phyloP scores from a whole-genome alignment of 2,888 invertebrate species.

The Mythimna pallens region DNA sequence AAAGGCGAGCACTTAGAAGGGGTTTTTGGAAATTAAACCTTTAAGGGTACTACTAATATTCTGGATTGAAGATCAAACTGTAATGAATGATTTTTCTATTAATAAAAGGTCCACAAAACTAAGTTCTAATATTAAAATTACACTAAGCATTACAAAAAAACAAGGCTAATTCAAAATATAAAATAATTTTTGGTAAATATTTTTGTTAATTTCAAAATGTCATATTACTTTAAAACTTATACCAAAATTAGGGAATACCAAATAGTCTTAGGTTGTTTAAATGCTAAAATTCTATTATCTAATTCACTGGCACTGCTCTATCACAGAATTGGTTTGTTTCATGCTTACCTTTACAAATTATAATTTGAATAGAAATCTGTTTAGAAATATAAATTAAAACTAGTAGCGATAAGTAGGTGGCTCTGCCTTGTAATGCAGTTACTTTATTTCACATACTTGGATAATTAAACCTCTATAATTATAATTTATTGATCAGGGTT shows the following conservation, averaged over 20 bases:
- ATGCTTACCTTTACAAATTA: constrained; percentile 37
- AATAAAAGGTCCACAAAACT: constrained; percentile 37
- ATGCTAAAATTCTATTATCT: constrained; percentile 63
- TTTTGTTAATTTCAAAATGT: constrained; percentile 59
- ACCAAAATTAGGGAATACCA: constrained; percentile 50
- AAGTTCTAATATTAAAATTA: constrained; percentile 30
- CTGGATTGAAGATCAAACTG: not conserved
- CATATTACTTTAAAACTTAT: constrained; percentile 60
- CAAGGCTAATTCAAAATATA: constrained; percentile 39
- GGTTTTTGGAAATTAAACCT: too few species aligned
- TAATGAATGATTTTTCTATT: constrained; percentile 12
- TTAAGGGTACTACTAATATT: not conserved
- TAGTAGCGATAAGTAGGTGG: constrained; percentile 14
- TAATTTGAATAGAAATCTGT: constrained; percentile 34
- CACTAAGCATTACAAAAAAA: constrained; percentile 33
- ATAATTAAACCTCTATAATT: not conserved
- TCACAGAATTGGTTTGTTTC: constrained; percentile 76
- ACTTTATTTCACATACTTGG: not conserved
- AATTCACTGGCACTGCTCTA: constrained; percentile 81
- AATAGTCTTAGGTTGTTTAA: constrained; percentile 57
- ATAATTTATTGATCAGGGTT: too few species aligned
- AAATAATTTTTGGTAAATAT: constrained; percentile 65
- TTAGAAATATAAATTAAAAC: constrained; percentile 11
- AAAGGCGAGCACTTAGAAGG: too few species aligned
- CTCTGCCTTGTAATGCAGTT: not conserved